These are phyloP conservation scores for Dilophus febrilis DNA, from an alignment of 2,888 invertebrate genomes.

Conservation along the genomic window DNA sequence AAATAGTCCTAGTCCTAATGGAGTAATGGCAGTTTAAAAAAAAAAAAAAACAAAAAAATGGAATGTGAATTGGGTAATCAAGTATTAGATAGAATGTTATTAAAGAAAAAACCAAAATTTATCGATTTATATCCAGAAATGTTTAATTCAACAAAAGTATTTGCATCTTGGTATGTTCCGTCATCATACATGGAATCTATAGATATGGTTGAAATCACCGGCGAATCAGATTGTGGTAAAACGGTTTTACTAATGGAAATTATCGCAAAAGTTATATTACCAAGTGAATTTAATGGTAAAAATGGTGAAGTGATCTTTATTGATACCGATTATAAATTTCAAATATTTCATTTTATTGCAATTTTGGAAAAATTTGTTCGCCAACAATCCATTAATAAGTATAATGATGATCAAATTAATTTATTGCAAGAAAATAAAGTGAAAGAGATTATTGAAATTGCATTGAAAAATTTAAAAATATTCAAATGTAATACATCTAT, in stretches of 20 bases:
- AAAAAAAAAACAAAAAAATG: no score
- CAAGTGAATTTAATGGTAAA: constrained; percentile 27
- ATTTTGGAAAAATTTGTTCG: neutral
- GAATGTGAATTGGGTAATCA: constrained; percentile 7
- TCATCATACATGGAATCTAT: constrained; percentile 20
- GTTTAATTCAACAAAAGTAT: no score
- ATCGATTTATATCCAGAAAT: neutral
- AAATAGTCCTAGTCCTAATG: no score
- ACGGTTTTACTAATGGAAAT: constrained; percentile 31
- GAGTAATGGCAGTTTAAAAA: no score
- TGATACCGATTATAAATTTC: constrained; percentile 35
- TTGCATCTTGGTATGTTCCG: no score
- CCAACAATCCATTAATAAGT: no score
- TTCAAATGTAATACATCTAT: neutral
- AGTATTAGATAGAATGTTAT: constrained; percentile 5
- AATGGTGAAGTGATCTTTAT: constrained; percentile 30
- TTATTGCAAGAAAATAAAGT: neutral
- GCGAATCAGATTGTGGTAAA: constrained; percentile 31
- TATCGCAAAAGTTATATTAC: constrained; percentile 31
- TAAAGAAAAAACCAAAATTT: constrained; percentile 5
- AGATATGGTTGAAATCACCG: constrained; percentile 33
- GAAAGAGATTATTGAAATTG: neutral
- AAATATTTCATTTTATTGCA: constrained; percentile 14
- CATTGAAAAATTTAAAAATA: neutral
- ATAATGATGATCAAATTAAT: no score